phyloP scores from a whole-genome alignment of 2,888 invertebrate genomes.

The Apotomis turbidana region DNA sequence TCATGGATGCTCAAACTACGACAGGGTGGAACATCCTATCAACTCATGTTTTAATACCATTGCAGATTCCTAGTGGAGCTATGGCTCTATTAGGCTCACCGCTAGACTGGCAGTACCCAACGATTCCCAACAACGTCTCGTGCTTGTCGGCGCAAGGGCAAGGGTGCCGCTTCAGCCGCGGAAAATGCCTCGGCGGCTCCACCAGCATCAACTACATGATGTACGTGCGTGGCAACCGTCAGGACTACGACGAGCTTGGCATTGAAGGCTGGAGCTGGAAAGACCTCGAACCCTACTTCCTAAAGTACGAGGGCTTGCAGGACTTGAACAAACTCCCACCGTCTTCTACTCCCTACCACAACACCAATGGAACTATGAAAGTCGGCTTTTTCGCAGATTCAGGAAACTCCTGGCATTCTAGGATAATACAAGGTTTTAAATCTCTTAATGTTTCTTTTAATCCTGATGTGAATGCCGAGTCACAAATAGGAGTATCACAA shows the following conservation, averaged over 20 bases:
- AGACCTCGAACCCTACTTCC: constrained; percentile 63
- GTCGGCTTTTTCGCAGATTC: constrained; percentile 57
- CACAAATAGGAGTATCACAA: constrained; percentile 63
- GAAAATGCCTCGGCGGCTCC: constrained; percentile 69
- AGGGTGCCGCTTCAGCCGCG: constrained; percentile 61
- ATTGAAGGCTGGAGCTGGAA: constrained; percentile 64
- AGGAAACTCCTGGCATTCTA: constrained; percentile 60
- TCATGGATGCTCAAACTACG: no score
- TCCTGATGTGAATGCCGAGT: constrained; percentile 60
- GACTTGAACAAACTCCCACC: constrained; percentile 53
- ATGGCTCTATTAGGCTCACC: constrained; percentile 52
- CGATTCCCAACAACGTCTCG: constrained; percentile 62
- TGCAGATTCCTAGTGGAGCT: constrained; percentile 59
- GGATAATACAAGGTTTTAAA: constrained; percentile 53
- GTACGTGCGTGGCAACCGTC: constrained; percentile 63
- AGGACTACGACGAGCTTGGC: constrained; percentile 56
- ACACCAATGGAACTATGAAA: constrained; percentile 59
- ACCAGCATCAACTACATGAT: constrained; percentile 70
- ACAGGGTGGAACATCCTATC: neutral
- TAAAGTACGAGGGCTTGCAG: constrained; percentile 63
- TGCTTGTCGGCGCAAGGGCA: constrained; percentile 56
- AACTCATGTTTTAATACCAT: neutral
- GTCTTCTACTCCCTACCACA: constrained; percentile 62
- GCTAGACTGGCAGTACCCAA: constrained; percentile 63
- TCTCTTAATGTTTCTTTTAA: constrained; percentile 59